Base-by-base conservation (phyloP, 2,113 vertebrate genomes). In the Catagonus wagneri region DNA sequence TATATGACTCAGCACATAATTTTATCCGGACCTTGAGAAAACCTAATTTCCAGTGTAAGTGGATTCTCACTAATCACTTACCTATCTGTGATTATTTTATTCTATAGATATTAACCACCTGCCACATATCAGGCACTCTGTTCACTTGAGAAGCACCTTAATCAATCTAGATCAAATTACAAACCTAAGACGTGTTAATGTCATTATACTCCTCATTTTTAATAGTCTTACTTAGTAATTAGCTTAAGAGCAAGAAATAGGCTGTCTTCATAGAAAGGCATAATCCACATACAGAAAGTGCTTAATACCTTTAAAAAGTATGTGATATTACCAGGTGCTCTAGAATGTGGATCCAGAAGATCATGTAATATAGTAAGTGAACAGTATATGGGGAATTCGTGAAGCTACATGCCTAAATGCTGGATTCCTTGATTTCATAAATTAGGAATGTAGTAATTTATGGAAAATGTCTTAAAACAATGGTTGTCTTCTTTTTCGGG, bases 121-220 rank as follows among this genome's bases (percentile, higher is more conserved):
- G 50, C 34, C 54, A 58, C 66, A 25, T 66, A 75, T 32, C 56
- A 68, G 84, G 29, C 6, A 68, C 52, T 69, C 29, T 81, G 36
- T 17, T 84, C 20, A n/a, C 36, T 68, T n/a, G 7, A 76, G 39
- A 34, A 78, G 50, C 27, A 92, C 7, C n/a, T 69, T 91, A 69
- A 87, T 81, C 81, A 84, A 22, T n/a, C 25, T 72, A 17, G 36
- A 81, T 84, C 68, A 89, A 92, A 94, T 85, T 74, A 83, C 6
- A 92, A 89, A 74, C 52, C 27, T 80, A 74, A 92, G 27, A 74
- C 0, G 7, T 36, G 7, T 81, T 86, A 78, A 78, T 66, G 9
- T 74, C 52, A 84, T 25, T 93, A 32, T 34, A 83, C 7, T 75
- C 27, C 22, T 83, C 61, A 9, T 36, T 87, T 83, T 83, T 56